Base-by-base conservation (phyloP, 1,140 invertebrate genomes). In the Meteorus sp. region DNA sequence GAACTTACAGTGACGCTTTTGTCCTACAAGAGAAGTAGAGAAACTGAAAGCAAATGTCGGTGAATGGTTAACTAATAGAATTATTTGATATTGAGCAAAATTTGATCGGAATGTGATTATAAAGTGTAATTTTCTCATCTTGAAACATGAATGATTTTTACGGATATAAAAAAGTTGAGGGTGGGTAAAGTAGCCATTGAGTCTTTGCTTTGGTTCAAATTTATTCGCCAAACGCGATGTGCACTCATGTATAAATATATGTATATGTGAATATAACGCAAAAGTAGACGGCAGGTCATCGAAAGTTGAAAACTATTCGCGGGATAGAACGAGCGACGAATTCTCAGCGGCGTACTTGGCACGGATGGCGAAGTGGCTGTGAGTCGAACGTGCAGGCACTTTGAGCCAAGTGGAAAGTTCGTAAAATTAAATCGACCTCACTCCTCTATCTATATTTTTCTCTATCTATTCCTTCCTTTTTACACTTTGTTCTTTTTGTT, bases 341-440 rank as follows among this genome's bases (percentile, higher is more conserved):
- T 59, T 59, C 48, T 59, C 56, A 41, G 45, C 47, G 47, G 37
- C 37, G 48, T 52, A 59, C 48, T 59, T 59, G 56, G 56, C 56
- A 59, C 56, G 48, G 22, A 37, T 59, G 48, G 56, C 35, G 25
- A 59, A 59, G 48, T 59, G 37, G 56, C 48, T 59, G 56, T 23
- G 33, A 57, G 55, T 57, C 48, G 54, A 59, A 59, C 56, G 56
- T 59, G 56, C 56, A 59, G 57, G 54, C 50, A 61, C 60, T 61
- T 52, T 37, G 48, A 35, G 31, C 47, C 43, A 48, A 57, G 60
- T 57, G 50, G 15, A 57, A 61, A 61, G 60, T 61, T 61, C 29
- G 60, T 61, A 53, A 61, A 61, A 61, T 61, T 61, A 57, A 61
- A 61, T 57, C 48, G 60, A 53, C 60, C 56, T 52, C 48, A 0